Percentiles rank a stretch among this genome's conserved stretches.
phyloP scores from a whole-genome alignment of 2,113 vertebrate genomes.

The Ovibos moschatus region DNA sequence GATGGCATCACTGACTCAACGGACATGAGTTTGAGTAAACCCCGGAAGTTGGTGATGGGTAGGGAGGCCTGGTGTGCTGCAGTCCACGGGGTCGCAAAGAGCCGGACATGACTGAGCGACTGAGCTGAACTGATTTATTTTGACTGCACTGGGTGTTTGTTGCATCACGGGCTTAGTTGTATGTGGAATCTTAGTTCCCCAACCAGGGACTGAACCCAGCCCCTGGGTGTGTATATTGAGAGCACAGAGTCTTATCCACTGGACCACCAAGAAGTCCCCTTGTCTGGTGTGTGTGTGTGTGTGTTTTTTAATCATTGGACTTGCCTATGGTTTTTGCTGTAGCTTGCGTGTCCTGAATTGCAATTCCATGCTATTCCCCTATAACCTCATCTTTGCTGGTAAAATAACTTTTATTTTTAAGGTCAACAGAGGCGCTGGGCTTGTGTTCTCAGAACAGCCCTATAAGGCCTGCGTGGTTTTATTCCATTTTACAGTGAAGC shows the following conservation, averaged over 20 bases:
- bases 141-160: not conserved
- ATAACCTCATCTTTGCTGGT: not conserved
- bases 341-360: not conserved
- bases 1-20: not conserved
- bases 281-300: not conserved
- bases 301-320: not conserved
- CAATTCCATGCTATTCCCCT: not conserved
- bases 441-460: not conserved
- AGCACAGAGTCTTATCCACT: not conserved
- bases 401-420: not conserved
- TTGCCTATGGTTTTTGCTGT: not conserved
- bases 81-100: not conserved
- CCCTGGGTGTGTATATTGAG: not conserved
- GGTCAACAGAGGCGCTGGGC: not conserved
- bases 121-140: not conserved
- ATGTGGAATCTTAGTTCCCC: not conserved
- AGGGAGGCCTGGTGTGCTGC: not conserved
- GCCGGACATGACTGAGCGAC: accelerated
- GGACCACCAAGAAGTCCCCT: not conserved
- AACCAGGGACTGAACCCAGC: not conserved
- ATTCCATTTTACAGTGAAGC: not conserved
- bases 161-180: not conserved
- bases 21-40: not conserved
- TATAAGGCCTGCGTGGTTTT: no score
- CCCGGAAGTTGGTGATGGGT: not conserved